Base-by-base conservation (phyloP, 2,797 vertebrate species). In the Syndactyla subalaris region DNA sequence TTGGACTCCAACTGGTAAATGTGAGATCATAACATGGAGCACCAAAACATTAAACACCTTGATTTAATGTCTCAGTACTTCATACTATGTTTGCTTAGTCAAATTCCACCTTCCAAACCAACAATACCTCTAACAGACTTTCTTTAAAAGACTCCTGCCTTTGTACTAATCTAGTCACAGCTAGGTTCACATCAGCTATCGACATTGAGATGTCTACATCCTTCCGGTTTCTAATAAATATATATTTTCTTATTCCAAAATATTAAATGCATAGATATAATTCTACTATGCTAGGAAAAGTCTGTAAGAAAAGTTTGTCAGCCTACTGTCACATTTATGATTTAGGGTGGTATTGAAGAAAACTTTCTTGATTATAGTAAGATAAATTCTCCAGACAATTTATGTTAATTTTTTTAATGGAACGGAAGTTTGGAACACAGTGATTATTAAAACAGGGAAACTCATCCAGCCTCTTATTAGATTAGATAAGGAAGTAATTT, bases 401-500 rank as follows among this genome's bases (percentile, higher is more conserved):
- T 97, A 96, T 97, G 97, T 96, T 97, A 97, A 96, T 97, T 97
- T 96, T 97, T 97, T 97, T 97, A 97, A 97, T 97, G 96, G 94
- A 97, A 97, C 67, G 78, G 96, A 97, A 97, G 94, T 97, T 97
- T 96, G 95, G 95, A 97, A 96, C 91, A 93, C 72, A 90, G 94
- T 97, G 97, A 97, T 98, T 98, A 98, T 98, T 98, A 98, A 98
- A 98, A 96, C 88, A 93, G 91, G 94, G 96, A 98, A 97, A 97
- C 94, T 97, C 97, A 98, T 97, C 97, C 93, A 95, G 78, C 61
- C 93, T 96, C 97, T 97, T 97, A 97, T 97, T 98, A 98, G 97
- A 98, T 98, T 95, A 98, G 98, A 98, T 98, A 98, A 98, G 97
- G 95, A 98, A 98, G 96, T 97, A 39, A 97, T 98, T 98, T 97